Conservation (phyloP, 2,888 invertebrate species). For the Apodemia arnacis region DNA sequence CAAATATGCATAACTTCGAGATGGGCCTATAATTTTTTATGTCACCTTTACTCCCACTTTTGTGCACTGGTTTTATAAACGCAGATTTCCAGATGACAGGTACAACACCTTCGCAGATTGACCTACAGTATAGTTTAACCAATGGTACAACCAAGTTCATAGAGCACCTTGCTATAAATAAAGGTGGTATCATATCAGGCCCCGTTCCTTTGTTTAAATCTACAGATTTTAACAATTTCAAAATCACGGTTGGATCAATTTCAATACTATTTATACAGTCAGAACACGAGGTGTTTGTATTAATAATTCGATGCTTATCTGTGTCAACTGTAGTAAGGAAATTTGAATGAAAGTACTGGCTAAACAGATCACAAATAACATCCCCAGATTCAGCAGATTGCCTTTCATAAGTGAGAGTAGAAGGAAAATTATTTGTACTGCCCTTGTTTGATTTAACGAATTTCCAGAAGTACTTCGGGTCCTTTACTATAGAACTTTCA, state of each 20-base stretch:
- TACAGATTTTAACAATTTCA: not conserved
- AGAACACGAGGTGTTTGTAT: not conserved
- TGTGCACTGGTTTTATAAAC: too few species aligned
- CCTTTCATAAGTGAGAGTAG: too few species aligned
- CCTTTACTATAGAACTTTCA: not conserved
- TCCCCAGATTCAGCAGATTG: not conserved
- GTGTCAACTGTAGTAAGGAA: not conserved
- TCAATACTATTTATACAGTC: too few species aligned
- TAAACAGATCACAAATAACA: not conserved
- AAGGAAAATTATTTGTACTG: not conserved
- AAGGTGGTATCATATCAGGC: not conserved
- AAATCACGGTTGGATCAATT: not conserved
- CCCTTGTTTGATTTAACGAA: not conserved
- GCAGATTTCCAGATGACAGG: too few species aligned
- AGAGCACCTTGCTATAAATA: not conserved
- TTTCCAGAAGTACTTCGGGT: not conserved
- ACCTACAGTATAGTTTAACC: too few species aligned
- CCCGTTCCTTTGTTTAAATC: not conserved
- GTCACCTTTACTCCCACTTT: too few species aligned
- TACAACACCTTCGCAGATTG: too few species aligned
- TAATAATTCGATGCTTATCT: not conserved
- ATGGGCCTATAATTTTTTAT: too few species aligned
- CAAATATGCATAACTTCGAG: too few species aligned
- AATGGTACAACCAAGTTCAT: not conserved
- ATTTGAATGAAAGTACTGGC: not conserved